Conservation (phyloP, 2,888 invertebrate genomes). For the Epirrita christyi region DNA sequence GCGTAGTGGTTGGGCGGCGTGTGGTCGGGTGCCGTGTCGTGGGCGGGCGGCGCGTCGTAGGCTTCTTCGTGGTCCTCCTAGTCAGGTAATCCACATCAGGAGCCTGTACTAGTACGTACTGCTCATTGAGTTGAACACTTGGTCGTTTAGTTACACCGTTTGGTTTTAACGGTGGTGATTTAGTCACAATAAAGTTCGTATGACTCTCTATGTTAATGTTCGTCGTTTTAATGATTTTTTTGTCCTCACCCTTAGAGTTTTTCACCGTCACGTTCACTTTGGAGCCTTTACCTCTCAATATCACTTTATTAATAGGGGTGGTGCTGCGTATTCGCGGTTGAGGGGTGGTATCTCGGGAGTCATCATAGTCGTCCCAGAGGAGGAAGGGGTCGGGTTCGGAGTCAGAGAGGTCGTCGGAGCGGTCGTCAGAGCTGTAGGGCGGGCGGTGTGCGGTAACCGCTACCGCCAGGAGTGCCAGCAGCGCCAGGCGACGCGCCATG, state of each 20-base stretch:
- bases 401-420: constrained; percentile 55
- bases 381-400: constrained; percentile 67
- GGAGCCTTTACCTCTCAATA: constrained; percentile 62
- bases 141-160: constrained; percentile 46
- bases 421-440: constrained; percentile 42
- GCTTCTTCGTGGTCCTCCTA: constrained; percentile 46
- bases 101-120: constrained; percentile 58
- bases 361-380: constrained; percentile 71
- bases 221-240: constrained; percentile 70
- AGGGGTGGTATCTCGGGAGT: constrained; percentile 61
- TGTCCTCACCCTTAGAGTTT: constrained; percentile 60
- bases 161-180: constrained; percentile 49
- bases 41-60: constrained; percentile 46
- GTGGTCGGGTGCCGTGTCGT: constrained; percentile 46
- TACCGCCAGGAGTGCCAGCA: constrained; percentile 75
- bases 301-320: constrained; percentile 68
- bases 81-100: constrained; percentile 41
- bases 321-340: constrained; percentile 50
- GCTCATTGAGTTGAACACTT: constrained; percentile 50
- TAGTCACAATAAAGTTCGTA: constrained; percentile 76
- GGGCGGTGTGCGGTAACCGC: constrained; percentile 63
- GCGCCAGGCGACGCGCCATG: constrained; percentile 84
- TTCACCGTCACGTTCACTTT: constrained; percentile 70
- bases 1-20: constrained; percentile 42
- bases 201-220: constrained; percentile 77